Evolutionary conservation across 2,113 vertebrate genomes (phyloP).

Genomic region (Prunella himalayana): DNA sequence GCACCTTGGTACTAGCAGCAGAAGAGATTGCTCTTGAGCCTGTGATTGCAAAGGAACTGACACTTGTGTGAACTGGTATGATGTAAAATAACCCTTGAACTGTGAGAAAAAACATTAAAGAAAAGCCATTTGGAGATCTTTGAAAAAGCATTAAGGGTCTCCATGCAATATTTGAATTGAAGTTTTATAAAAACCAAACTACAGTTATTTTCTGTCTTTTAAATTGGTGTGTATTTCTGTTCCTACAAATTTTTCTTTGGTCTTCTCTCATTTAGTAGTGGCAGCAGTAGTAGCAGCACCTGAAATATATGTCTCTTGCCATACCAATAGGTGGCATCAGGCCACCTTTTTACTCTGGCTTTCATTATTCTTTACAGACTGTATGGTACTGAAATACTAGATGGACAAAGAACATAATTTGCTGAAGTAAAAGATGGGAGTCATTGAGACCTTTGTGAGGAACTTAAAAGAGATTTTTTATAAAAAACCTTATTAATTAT

Average conservation of each 20-base stretch:
- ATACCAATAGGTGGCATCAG: neutral
- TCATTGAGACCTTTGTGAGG: conserved; percentile 15
- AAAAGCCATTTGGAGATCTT: conserved; percentile 45
- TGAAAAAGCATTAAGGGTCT: conserved; percentile 25
- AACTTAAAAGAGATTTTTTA: neutral
- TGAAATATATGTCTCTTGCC: neutral
- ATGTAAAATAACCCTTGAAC: conserved; percentile 17
- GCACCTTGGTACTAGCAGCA: conserved; percentile 50
- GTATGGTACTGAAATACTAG: neutral
- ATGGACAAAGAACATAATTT: neutral
- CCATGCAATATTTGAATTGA: conserved; percentile 36
- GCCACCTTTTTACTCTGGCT: neutral
- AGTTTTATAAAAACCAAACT: neutral
- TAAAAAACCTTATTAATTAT: neutral
- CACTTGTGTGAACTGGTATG: conserved; percentile 33
- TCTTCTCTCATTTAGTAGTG: conserved; percentile 4
- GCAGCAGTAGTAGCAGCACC: neutral
- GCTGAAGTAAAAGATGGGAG: neutral
- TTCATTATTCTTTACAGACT: neutral
- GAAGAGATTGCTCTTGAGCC: conserved; percentile 41
- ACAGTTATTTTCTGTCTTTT: neutral
- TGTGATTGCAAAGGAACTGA: conserved; percentile 48
- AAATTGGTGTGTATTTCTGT: neutral
- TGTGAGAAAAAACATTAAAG: conserved; percentile 37
- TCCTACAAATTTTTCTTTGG: neutral